Evolutionary conservation across 2,113 vertebrate species (phyloP).

Genomic region (Lophius piscatorius): DNA sequence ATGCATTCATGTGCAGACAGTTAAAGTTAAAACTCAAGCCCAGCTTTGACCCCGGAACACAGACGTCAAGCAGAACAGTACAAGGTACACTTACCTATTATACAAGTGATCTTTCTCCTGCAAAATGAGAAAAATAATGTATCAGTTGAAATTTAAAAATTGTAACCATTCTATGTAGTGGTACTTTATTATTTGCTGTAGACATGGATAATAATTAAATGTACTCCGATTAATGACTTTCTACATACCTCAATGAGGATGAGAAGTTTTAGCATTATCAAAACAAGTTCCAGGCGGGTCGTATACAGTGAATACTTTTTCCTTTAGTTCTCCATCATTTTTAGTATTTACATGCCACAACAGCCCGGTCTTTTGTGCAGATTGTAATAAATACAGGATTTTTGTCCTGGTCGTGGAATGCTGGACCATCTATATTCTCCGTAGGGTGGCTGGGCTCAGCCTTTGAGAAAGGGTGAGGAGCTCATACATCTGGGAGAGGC

Average conservation of each 20-base stretch:
- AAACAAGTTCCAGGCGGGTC: too few species aligned
- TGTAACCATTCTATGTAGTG: background rate
- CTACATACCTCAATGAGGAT: too few species aligned
- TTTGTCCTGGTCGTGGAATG: too few species aligned
- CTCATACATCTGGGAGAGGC: too few species aligned
- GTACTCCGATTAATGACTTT: too few species aligned
- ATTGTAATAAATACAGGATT: too few species aligned
- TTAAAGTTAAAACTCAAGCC: constrained; percentile 1
- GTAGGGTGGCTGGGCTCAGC: too few species aligned
- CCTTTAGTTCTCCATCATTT: background rate
- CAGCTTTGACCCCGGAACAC: background rate
- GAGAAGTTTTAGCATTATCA: too few species aligned
- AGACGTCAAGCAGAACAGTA: constrained; percentile 55
- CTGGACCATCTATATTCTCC: too few species aligned
- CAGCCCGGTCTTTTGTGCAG: background rate
- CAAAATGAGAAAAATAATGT: constrained; percentile 34
- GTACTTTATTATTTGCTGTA: too few species aligned
- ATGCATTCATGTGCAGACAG: constrained; percentile 59
- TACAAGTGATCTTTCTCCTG: constrained; percentile 68
- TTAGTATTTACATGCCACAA: background rate
- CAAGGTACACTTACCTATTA: constrained; percentile 69
- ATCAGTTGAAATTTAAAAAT: constrained; percentile 10
- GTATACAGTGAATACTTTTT: background rate
- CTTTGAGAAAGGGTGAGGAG: too few species aligned
- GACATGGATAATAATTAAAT: too few species aligned